Evolutionary conservation across 2,888 invertebrate species (phyloP), one percentile per base, ranked within the genome.

Genomic region (Ennomos quercinarius): DNA sequence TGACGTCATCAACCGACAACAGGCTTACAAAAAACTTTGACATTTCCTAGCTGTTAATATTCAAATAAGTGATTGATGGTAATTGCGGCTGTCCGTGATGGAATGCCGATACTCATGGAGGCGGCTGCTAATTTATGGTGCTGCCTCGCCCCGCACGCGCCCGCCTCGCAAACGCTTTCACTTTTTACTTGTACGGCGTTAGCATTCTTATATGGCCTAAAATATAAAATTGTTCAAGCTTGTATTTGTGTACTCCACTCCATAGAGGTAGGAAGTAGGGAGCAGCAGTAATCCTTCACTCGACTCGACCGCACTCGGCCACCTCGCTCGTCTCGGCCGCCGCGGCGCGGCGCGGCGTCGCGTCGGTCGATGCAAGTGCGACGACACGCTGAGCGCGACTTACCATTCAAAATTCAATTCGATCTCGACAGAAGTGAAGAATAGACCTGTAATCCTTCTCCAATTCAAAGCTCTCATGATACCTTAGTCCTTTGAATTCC

Each of bases 1-100:
- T 42, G 3, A 13, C 41, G 42, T 11, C 11, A 17, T 17, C 17
- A 11, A 17, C 42, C 13, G 13, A 12, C 8, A 12, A 9, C 41
- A 3, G 13, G 13, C 42, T 10, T 36, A 45, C 36, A 45, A 45
- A 45, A 36, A 46, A 13, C 46, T 46, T 47, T 43, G 47, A 55
- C 54, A 48, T 55, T 48, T 55, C 54, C 47, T 47, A 48, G 42
- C 41, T 13, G 41, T 47, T 41, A 6, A 27, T 41, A 55, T 48
- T 42, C 47, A 47, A 43, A 42, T 48, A 13, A 42, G 47, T 55
- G 54, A 55, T 54, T 37, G 47, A 48, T 38, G 42, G 47, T 55
- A 55, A 48, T 48, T 10, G 42, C 47, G 17, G 54, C 42, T 46
- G 56, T 54, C 55, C 52, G 59, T 47, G 59, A 64, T 64, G 57